These are phyloP conservation scores for Drosophila koepferae DNA, from an alignment of 2,888 invertebrate genomes.

Conservation along the genomic window DNA sequence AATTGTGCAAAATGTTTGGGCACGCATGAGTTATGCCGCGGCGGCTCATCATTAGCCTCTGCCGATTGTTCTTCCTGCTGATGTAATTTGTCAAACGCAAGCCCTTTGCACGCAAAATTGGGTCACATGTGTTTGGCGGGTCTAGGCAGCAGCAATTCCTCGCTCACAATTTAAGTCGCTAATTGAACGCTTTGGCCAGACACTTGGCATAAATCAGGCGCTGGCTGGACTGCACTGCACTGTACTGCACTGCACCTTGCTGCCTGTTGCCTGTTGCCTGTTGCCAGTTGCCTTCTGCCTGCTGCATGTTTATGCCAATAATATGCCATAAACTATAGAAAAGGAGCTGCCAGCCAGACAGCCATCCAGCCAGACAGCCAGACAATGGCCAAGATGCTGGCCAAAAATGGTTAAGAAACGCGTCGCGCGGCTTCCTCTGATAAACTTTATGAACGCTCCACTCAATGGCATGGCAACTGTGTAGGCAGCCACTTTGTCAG, in stretches of 20 bases:
- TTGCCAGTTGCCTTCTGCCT: conserved; percentile 31
- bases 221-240: conserved; percentile 55
- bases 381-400: conserved; percentile 64
- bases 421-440: conserved; percentile 74
- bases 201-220: conserved; percentile 85
- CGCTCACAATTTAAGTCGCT: conserved; percentile 84
- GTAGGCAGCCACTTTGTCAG: conserved; percentile 77
- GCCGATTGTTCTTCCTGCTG: conserved; percentile 9
- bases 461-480: conserved; percentile 47
- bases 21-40: conserved; percentile 80
- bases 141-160: conserved; percentile 50
- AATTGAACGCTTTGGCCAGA: conserved; percentile 85
- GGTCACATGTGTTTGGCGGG: conserved; percentile 50
- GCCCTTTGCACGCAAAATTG: conserved; percentile 51
- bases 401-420: conserved; percentile 41
- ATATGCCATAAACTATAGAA: conserved; percentile 81
- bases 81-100: conserved; percentile 71
- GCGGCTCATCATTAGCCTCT: conserved; percentile 73
- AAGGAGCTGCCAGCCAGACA: conserved; percentile 54
- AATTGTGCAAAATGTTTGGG: conserved; percentile 82
- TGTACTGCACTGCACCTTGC: conserved; percentile 74
- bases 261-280: conserved; percentile 27
- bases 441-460: conserved; percentile 72
- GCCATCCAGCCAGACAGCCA: conserved; percentile 35
- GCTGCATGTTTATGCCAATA: conserved; percentile 79